Percentiles rank a stretch among this genome's conserved stretches.
Conservation (phyloP, 2,797 vertebrate species). For the Pitangus sulphuratus region DNA sequence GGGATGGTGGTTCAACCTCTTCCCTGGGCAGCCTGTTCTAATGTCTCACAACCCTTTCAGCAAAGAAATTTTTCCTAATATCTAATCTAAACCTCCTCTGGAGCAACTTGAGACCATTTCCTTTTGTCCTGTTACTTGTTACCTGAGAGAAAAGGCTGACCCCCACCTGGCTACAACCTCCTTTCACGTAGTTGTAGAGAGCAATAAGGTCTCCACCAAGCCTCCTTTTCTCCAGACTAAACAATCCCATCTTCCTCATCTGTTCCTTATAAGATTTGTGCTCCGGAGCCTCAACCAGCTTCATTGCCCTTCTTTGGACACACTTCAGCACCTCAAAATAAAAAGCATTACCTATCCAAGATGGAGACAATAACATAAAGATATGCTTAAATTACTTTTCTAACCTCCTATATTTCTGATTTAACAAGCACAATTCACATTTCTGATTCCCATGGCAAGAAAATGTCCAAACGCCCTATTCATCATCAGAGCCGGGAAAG, state of each 20-base stretch:
- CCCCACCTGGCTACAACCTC: neutral
- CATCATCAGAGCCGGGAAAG: neutral
- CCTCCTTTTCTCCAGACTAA: neutral
- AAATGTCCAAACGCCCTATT: neutral
- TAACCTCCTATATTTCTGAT: neutral
- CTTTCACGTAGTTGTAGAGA: neutral
- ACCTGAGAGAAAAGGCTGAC: rapidly evolving
- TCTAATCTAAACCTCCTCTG: neutral
- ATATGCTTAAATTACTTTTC: neutral
- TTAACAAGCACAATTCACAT: neutral
- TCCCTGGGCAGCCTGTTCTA: neutral
- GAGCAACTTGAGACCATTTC: neutral
- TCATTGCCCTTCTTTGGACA: neutral
- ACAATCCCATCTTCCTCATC: neutral
- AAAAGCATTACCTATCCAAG: neutral
- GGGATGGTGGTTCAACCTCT: neutral
- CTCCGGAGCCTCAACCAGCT: rapidly evolving
- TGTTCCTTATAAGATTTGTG: neutral
- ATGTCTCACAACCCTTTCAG: rapidly evolving
- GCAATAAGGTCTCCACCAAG: neutral
- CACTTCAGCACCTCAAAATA: neutral
- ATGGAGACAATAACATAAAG: neutral
- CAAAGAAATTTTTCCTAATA: neutral
- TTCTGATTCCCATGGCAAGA: neutral
- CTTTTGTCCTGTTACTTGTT: neutral